Conservation (phyloP, 2,888 invertebrate species). For the Leptopilina drosophilae region DNA sequence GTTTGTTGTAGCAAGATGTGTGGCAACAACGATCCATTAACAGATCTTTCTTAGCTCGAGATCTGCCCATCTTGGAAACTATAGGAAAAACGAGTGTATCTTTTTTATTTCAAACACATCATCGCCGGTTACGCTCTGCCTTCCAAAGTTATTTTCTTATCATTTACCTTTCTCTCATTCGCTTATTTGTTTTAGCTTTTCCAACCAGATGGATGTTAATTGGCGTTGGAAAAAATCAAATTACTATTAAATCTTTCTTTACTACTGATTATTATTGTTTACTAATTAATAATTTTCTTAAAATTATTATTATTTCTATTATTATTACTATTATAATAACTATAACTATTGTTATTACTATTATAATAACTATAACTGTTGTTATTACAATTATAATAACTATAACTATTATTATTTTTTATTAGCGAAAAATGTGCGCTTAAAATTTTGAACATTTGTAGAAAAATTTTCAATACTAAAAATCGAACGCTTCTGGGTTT, state of each 20-base stretch:
- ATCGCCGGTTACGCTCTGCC: neutral
- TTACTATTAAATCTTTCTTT: no score
- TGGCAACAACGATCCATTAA: conserved; percentile 24
- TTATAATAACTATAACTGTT: no score
- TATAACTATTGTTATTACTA: no score
- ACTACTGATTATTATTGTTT: no score
- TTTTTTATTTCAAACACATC: neutral
- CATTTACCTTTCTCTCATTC: neutral
- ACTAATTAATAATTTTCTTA: no score
- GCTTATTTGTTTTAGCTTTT: no score
- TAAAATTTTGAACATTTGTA: no score
- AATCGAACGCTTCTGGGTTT: neutral
- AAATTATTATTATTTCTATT: no score
- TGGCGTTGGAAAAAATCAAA: neutral
- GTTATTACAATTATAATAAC: no score
- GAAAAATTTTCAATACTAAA: neutral
- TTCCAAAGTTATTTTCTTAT: neutral
- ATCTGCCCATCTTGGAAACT: conserved; percentile 7
- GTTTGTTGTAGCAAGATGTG: conserved; percentile 33
- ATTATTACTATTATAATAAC: no score
- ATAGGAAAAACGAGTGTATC: neutral
- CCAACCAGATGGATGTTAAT: neutral
- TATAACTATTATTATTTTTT: no score
- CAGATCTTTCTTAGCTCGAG: neutral
- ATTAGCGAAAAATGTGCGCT: no score